These are phyloP conservation scores for Atlantisia rogersi DNA, from an alignment of 2,113 vertebrate genomes.

Conservation along the genomic window DNA sequence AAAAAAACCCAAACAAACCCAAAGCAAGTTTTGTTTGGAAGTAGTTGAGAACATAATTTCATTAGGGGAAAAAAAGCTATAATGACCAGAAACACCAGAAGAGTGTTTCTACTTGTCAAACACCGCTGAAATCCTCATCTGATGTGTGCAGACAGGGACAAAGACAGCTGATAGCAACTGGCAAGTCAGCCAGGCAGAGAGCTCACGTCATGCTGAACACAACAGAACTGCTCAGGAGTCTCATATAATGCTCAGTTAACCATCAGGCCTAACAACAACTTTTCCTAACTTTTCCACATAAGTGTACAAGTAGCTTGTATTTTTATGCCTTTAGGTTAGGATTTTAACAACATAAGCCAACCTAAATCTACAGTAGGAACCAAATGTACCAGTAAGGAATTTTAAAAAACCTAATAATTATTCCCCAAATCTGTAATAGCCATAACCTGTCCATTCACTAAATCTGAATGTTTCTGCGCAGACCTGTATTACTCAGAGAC, in stretches of 20 bases:
- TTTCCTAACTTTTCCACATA: neutral
- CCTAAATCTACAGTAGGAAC: neutral
- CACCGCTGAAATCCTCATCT: neutral
- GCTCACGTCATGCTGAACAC: accelerated
- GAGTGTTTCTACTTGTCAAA: neutral
- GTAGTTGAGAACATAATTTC: neutral
- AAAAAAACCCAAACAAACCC: too few species aligned
- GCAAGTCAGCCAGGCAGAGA: neutral
- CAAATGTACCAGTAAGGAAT: neutral
- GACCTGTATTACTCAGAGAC: neutral
- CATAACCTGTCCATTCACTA: neutral
- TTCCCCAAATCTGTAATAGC: neutral
- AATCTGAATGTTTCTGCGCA: neutral
- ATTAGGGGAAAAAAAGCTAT: neutral
- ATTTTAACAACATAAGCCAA: neutral
- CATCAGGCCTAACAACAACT: neutral
- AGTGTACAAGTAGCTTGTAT: neutral
- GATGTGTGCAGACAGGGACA: neutral
- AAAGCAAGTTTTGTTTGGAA: neutral
- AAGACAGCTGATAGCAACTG: neutral
- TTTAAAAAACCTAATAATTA: neutral
- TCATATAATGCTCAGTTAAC: neutral
- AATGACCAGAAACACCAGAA: neutral
- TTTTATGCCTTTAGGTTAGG: neutral
- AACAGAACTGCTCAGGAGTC: neutral